Conservation (phyloP, 2,797 vertebrate species). For the Ctenosaura bakeri region DNA sequence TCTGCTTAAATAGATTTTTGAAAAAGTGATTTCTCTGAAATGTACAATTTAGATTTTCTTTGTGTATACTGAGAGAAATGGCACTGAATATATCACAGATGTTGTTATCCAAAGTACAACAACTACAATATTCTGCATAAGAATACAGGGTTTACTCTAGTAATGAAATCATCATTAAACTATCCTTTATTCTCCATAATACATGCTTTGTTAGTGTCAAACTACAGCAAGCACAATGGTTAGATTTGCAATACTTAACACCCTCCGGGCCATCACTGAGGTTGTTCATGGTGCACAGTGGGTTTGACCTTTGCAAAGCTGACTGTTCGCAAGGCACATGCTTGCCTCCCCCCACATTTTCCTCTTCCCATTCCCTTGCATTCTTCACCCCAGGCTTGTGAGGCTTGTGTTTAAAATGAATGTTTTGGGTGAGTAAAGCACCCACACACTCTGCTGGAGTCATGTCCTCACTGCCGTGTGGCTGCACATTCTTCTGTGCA, state of each 20-base stretch:
- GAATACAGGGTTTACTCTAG: not conserved
- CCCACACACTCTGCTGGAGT: too few relatives aligned
- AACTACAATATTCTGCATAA: not conserved
- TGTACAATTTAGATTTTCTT: not conserved
- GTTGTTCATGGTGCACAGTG: not conserved
- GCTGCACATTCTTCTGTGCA: too few relatives aligned
- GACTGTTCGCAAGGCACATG: too few relatives aligned
- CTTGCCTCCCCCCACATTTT: too few relatives aligned
- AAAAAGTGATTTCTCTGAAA: not conserved
- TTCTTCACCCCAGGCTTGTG: too few relatives aligned
- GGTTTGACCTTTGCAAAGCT: too few relatives aligned
- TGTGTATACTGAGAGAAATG: not conserved
- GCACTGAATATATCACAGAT: not conserved
- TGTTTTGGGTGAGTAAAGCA: too few relatives aligned
- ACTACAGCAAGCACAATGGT: not conserved
- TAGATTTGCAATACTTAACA: not conserved
- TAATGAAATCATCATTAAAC: not conserved
- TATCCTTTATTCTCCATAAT: constrained; percentile 5
- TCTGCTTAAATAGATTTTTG: not conserved
- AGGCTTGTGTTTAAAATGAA: too few relatives aligned
- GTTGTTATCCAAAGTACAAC: not conserved
- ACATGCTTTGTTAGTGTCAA: not conserved
- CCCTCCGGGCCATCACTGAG: not conserved
- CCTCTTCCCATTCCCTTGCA: too few relatives aligned
- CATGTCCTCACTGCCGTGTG: too few relatives aligned